These are phyloP conservation scores for Hypocryptadius cinnamomeus DNA, from an alignment of 2,113 vertebrate species.

Conservation along the genomic window DNA sequence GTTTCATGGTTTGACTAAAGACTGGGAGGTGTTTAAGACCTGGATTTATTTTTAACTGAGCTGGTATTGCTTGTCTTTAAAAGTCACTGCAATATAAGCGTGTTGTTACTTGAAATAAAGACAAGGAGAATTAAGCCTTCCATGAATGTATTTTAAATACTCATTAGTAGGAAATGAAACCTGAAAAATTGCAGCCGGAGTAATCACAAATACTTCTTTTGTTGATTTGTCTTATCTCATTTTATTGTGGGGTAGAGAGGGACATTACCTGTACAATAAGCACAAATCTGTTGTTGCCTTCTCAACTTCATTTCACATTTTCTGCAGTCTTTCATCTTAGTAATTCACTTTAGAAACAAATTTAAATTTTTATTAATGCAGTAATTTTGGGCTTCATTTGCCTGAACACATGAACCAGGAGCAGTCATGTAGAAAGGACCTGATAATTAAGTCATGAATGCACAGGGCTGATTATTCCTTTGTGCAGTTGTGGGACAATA, in stretches of 20 bases:
- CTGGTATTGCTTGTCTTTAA: not conserved
- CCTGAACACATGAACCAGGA: not conserved
- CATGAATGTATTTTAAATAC: not conserved
- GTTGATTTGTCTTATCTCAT: not conserved
- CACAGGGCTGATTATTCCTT: not conserved
- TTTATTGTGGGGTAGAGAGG: not conserved
- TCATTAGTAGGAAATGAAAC: not conserved
- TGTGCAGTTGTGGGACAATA: not conserved
- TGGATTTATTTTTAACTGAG: not conserved
- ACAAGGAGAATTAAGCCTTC: not conserved
- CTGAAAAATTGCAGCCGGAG: not conserved
- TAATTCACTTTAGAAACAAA: not conserved
- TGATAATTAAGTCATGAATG: slow-evolving; percentile 21
- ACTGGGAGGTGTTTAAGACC: not conserved
- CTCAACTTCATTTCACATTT: not conserved
- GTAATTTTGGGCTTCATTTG: slow-evolving; percentile 18
- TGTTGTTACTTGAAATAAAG: not conserved
- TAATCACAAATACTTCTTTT: not conserved
- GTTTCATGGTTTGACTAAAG: not conserved
- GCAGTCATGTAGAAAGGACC: not conserved
- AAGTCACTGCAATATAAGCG: not conserved
- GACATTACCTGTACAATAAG: not conserved
- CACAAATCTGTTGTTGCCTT: not conserved
- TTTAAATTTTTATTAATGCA: not conserved
- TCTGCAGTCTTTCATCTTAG: not conserved